phyloP scores from a whole-genome alignment of 2,113 vertebrate species.

The Nyctibius bracteatus region DNA sequence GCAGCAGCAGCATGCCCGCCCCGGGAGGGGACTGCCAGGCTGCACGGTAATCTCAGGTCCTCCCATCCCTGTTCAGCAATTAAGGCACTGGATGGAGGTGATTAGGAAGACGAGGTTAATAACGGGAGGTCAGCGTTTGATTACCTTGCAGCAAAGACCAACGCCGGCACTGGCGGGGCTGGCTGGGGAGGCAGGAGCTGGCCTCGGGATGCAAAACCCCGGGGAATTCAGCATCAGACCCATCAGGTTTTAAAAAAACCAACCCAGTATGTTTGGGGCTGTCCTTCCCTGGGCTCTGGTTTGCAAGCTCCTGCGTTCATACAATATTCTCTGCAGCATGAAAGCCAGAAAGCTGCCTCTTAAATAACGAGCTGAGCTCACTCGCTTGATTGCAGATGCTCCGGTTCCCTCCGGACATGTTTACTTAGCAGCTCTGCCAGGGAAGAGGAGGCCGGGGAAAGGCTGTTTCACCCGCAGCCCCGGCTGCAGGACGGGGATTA shows the following conservation, averaged over 20 bases:
- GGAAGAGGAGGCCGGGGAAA: background rate
- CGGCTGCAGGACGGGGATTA: background rate
- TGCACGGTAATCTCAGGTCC: background rate
- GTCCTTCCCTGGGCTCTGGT: background rate
- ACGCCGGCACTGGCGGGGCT: fast-evolving
- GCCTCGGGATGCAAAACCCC: background rate
- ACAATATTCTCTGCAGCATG: background rate
- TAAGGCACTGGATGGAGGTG: background rate
- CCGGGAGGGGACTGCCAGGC: background rate
- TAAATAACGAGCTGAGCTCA: background rate
- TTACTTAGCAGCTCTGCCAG: background rate
- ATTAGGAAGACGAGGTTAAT: conserved; percentile 4
- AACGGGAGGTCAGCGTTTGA: background rate
- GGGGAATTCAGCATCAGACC: background rate
- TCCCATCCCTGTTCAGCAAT: conserved; percentile 18
- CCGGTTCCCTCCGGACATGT: fast-evolving
- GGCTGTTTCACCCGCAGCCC: background rate
- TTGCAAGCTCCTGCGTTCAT: background rate
- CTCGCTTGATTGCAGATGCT: background rate
- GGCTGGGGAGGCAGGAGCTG: background rate
- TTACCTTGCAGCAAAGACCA: background rate
- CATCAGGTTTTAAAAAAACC: background rate
- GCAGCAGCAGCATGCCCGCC: background rate
- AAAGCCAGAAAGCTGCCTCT: background rate
- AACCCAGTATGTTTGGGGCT: background rate